Evolutionary conservation across 2,113 vertebrate species (phyloP).

Genomic region (Copsychus sechellarum): DNA sequence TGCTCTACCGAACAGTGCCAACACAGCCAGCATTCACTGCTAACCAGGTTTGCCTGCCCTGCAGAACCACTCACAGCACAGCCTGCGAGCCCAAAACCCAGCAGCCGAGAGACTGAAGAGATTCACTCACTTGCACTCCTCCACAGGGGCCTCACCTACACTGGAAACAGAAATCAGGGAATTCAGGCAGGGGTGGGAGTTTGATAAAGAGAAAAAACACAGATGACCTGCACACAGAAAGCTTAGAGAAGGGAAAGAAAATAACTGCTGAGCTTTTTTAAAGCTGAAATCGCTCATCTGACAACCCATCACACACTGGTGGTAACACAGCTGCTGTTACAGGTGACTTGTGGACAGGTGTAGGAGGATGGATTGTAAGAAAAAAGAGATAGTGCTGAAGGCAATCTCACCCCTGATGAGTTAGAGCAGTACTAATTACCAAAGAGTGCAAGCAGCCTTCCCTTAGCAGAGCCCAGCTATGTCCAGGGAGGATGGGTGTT

Average conservation of each 20-base stretch:
- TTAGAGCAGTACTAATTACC: background rate
- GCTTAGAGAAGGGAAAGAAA: background rate
- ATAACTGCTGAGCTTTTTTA: background rate
- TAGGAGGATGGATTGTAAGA: background rate
- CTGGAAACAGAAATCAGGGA: background rate
- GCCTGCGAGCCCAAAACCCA: background rate
- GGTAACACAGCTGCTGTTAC: background rate
- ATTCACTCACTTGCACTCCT: background rate
- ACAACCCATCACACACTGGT: background rate
- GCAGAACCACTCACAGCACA: background rate
- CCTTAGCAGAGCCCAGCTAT: background rate
- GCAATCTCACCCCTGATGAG: too few relatives aligned
- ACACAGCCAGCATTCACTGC: background rate
- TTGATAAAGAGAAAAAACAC: background rate
- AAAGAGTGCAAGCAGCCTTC: background rate
- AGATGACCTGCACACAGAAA: background rate
- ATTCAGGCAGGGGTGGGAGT: background rate
- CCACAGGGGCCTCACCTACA: background rate
- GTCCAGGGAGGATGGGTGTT: too few relatives aligned
- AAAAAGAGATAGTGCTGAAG: background rate
- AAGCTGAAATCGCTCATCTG: background rate
- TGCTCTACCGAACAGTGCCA: background rate
- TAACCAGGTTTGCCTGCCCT: background rate
- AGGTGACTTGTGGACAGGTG: rapidly evolving
- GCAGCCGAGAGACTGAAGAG: background rate